Conservation (phyloP, 2,888 invertebrate genomes). For the Drosophila prostipennis region DNA sequence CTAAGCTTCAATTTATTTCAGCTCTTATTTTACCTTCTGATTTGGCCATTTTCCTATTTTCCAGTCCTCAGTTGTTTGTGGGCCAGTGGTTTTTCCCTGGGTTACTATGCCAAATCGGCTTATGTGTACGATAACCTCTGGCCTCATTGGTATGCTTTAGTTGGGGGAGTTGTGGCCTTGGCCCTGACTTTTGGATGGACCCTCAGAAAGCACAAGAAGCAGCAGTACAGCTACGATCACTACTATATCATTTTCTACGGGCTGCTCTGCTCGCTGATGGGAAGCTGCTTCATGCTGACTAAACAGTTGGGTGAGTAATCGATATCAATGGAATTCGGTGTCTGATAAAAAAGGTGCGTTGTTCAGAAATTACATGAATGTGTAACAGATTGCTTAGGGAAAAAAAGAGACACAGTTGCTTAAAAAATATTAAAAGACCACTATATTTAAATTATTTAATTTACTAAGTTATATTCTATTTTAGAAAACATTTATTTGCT, state of each 20-base stretch:
- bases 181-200: constrained; percentile 69
- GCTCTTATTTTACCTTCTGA: not conserved
- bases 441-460: too few species aligned
- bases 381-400: rapidly evolving
- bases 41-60: not conserved
- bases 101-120: constrained; percentile 77
- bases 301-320: constrained; percentile 70
- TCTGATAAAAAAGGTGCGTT: not conserved
- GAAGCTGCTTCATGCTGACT: constrained; percentile 74
- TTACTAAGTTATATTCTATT: too few species aligned
- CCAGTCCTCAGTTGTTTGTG: constrained; percentile 71
- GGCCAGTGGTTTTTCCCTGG: constrained; percentile 70
- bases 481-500: too few species aligned
- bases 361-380: not conserved
- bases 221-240: constrained; percentile 74
- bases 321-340: not conserved
- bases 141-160: constrained; percentile 73
- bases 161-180: constrained; percentile 56
- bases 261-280: constrained; percentile 72
- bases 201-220: constrained; percentile 65
- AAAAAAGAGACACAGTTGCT: not conserved
- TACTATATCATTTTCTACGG: constrained; percentile 81
- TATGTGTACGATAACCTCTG: constrained; percentile 75
- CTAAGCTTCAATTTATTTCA: not conserved
- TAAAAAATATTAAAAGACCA: too few species aligned